Base-by-base conservation (phyloP, 2,888 invertebrate species). In the Chloroclystis v-ata region DNA sequence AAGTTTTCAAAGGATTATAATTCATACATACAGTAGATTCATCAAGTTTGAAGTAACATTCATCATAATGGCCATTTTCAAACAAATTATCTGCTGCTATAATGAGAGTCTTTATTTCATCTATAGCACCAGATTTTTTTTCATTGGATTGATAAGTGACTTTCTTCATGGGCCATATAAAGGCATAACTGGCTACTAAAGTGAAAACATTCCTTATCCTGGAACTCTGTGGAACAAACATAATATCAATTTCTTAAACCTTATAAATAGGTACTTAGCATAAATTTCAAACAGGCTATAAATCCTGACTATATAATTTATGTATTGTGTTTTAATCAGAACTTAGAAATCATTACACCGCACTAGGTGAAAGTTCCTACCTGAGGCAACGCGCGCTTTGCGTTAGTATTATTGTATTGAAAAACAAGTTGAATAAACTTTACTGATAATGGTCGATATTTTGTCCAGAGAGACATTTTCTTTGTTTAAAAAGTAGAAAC, bases 31-130 rank as follows among this genome's bases (percentile, higher is more conserved):
- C 92, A 79, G 90, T 84, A 60, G 87, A 81, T 45, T 87, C 79
- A 44, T 81, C 78, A 0, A 95, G 81, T 13, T 91, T 66, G 54
- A 92, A 89, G 59, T 91, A 91, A 43, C 92, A 91, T 64, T 92
- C 90, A 52, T 90, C 86, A 73, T 91, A 93, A 56, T 90, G 89
- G 33, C 90, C 91, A 63, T 90, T 89, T 49, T 92, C 90, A 74
- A 90, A 93, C 39, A 92, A 75, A 43, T 83, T 82, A 78, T 94
- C 94, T 8, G 93, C 92, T 65, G 90, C 89, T 53, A 89, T 78
- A 37, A 93, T 57, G 26, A 89, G 56, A 44, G 88, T 47, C 20
- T 53, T 29, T 35, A 72, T 45, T 74, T 72, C 35, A 75, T 67
- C 49, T 61, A 63, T 11, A 58, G 59, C 37, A 62, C 9, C 7